Base-by-base conservation (phyloP, 2,797 vertebrate genomes). In the Chloroceryle amazona region DNA sequence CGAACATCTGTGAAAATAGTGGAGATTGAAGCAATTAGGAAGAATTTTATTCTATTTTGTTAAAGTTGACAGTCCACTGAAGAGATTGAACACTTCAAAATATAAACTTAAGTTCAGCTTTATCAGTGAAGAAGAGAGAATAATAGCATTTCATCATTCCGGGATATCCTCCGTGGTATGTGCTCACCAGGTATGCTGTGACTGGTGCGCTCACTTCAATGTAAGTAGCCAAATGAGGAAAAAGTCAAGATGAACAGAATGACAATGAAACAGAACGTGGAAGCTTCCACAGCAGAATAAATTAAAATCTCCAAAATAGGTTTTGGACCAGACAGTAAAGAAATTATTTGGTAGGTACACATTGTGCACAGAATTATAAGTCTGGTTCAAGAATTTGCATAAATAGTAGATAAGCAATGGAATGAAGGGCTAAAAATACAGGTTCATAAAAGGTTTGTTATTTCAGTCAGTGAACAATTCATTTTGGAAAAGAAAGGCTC, bases 381-480 rank as follows among this genome's bases (percentile, higher is more conserved):
- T 35, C 11, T 51, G 3, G 31, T 80, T 71, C 31, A 72, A 66
- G 33, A 75, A 20, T 78, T 57, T 91, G 26, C 37, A 57, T 68
- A 68, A 63, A 57, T 17, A 54, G 10, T 42, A 85, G 28, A 18
- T 49, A 81, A 33, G 16, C 8, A 73, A 15, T 67, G 14, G 49
- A 58, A 72, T 11, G 29, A 68, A 90, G 84, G 41, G 3, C 23
- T 62, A 63, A 55, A 75, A 35, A 62, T 44, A 26, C 13, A 63
- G 21, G 11, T 93, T 73, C 25, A 44, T 78, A 13, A 68, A 81
- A 76, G 41, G 54, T 58, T 58, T 82, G 49, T 67, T 71, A 13
- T 71, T 92, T 92, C 75, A 57, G 35, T 60, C 47, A 66, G n/a
- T 57, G 26, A 90, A 81, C 84, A 86, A 87, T 86, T 86, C 39